Evolutionary conservation across 1,140 invertebrate genomes (phyloP).

Genomic region (Reticulitermes speratus): DNA sequence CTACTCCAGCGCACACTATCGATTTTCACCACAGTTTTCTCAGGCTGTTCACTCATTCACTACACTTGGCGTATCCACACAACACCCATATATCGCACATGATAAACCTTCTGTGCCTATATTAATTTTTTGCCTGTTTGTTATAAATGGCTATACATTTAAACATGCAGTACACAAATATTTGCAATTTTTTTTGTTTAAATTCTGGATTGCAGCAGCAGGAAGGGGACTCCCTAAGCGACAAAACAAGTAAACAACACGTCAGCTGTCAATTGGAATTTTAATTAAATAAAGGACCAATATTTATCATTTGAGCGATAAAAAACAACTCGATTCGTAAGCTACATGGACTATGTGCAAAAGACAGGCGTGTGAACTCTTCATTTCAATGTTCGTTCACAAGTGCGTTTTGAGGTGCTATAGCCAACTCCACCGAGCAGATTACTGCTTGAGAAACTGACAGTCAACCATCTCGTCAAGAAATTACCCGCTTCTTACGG

Average conservation of each 20-base stretch:
- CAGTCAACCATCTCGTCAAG: too few relatives aligned
- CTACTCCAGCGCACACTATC: background rate
- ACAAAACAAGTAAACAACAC: slow-evolving; percentile 4
- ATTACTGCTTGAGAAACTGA: too few relatives aligned
- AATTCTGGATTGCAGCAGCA: slow-evolving; percentile 10
- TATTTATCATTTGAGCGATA: slow-evolving; percentile 6
- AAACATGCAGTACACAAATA: slow-evolving; percentile 9
- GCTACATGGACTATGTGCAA: background rate
- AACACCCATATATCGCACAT: background rate
- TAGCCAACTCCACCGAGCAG: too few relatives aligned
- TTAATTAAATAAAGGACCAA: slow-evolving; percentile 18
- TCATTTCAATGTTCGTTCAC: background rate
- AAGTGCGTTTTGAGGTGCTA: too few relatives aligned
- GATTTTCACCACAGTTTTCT: background rate
- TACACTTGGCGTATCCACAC: background rate
- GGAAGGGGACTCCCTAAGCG: slow-evolving; percentile 5
- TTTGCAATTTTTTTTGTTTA: slow-evolving; percentile 17
- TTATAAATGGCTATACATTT: slow-evolving; percentile 18
- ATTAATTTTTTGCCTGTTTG: background rate
- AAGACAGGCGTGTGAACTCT: background rate
- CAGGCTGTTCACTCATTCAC: background rate
- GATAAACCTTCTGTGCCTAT: background rate
- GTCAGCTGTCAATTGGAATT: slow-evolving; percentile 15
- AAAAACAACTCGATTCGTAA: background rate
- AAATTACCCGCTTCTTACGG: too few relatives aligned